These are phyloP conservation scores for Hippocampus comes DNA, from an alignment of 2,113 vertebrate species.

Conservation along the genomic window DNA sequence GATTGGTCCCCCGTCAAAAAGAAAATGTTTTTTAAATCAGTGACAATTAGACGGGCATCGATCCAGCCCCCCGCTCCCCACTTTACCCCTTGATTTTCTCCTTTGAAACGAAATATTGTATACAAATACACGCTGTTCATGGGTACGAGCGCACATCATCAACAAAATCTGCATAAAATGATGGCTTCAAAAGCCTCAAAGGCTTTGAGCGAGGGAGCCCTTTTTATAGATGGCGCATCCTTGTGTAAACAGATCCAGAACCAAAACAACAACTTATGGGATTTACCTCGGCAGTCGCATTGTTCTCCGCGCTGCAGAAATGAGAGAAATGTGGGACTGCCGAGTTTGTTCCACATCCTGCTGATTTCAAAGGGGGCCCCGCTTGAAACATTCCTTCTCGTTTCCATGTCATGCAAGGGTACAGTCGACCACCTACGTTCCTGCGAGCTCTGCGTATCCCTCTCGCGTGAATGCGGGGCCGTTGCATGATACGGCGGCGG, in stretches of 20 bases:
- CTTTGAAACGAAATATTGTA: conserved; percentile 76
- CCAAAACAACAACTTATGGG: conserved; percentile 57
- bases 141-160: conserved; percentile 64
- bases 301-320: conserved; percentile 58
- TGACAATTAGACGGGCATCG: conserved; percentile 85
- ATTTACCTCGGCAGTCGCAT: conserved; percentile 49
- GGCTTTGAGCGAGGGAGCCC: conserved; percentile 60
- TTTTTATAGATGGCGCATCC: conserved; percentile 49
- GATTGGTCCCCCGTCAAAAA: conserved; percentile 78
- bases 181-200: conserved; percentile 63
- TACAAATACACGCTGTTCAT: conserved; percentile 71
- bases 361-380: conserved; percentile 59
- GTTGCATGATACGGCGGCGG: neutral
- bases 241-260: conserved; percentile 71
- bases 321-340: conserved; percentile 60
- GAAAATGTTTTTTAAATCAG: conserved; percentile 85
- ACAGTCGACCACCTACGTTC: conserved; percentile 57
- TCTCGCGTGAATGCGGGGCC: neutral
- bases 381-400: conserved; percentile 29
- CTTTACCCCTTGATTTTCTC: conserved; percentile 63
- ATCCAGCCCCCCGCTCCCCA: conserved; percentile 54
- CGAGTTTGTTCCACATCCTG: conserved; percentile 49
- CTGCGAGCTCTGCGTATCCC: neutral
- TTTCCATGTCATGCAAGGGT: conserved; percentile 28
- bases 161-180: conserved; percentile 71